Evolutionary conservation across 2,888 invertebrate species (phyloP).

Genomic region (Drosophila sordidula): DNA sequence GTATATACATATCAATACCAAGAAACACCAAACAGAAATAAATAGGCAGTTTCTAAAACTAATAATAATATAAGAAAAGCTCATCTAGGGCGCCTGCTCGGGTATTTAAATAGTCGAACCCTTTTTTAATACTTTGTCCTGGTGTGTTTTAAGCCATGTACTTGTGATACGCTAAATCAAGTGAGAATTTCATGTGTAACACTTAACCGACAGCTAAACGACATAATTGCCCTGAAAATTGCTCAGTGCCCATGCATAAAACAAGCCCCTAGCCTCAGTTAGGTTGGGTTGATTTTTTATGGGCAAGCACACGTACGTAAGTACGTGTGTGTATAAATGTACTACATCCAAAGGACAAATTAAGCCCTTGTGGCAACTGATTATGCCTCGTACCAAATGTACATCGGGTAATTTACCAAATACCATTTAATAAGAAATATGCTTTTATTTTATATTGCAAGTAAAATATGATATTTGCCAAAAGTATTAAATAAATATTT

Average conservation of each 20-base stretch:
- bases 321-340: neutral
- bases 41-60: no score
- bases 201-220: conserved; percentile 56
- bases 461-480: no score
- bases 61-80: no score
- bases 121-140: neutral
- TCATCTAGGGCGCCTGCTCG: neutral
- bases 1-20: no score
- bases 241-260: conserved; percentile 43
- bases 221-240: conserved; percentile 60
- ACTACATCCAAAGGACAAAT: conserved; percentile 21
- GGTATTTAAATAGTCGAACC: conserved; percentile 26
- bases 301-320: neutral
- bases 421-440: neutral
- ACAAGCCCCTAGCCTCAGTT: conserved; percentile 14
- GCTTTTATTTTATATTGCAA: neutral
- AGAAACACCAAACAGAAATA: no score
- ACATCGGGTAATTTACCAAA: neutral
- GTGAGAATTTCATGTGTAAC: conserved; percentile 53
- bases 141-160: conserved; percentile 35
- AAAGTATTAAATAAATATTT: neutral
- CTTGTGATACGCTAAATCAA: conserved; percentile 43
- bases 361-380: conserved; percentile 26
- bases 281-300: conserved; percentile 32
- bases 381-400: conserved; percentile 13